A percentile compares a stretch with the other conserved stretches of the same genome.
Evolutionary conservation across 2,797 vertebrate genomes (phyloP).

Genomic region (Apodemus agrarius): DNA sequence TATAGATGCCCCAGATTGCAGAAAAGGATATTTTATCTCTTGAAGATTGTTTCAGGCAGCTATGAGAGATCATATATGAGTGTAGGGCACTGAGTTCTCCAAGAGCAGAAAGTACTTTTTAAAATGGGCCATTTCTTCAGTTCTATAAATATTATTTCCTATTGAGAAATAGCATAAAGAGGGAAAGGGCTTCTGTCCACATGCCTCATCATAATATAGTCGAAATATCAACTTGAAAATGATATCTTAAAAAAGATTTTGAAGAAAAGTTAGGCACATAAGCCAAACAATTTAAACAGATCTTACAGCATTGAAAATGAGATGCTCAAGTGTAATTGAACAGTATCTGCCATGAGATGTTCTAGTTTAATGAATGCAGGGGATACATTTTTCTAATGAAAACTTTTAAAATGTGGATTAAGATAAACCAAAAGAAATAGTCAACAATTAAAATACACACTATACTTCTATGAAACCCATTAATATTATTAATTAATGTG

Average conservation of each 20-base stretch:
- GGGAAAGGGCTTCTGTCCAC: neutral
- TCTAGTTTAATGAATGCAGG: neutral
- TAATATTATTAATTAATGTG: neutral
- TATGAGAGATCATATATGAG: neutral
- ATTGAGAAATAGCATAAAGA: neutral
- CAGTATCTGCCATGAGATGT: neutral
- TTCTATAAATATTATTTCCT: neutral
- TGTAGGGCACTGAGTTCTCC: neutral
- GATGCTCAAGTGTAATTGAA: neutral
- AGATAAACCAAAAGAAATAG: neutral
- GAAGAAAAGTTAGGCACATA: neutral
- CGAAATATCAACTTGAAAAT: neutral
- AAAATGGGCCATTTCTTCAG: neutral
- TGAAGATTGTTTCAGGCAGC: neutral
- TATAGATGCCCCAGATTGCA: neutral
- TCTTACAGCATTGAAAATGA: neutral
- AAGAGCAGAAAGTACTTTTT: neutral
- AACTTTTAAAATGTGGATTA: neutral
- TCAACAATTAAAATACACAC: neutral
- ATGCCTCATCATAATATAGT: neutral
- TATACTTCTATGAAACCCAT: neutral
- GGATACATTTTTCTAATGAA: neutral
- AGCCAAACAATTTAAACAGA: neutral
- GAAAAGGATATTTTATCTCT: neutral
- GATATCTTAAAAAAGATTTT: conserved; percentile 4